These are phyloP conservation scores for Gobio gobio DNA, from an alignment of 2,113 vertebrate species.

Conservation along the genomic window DNA sequence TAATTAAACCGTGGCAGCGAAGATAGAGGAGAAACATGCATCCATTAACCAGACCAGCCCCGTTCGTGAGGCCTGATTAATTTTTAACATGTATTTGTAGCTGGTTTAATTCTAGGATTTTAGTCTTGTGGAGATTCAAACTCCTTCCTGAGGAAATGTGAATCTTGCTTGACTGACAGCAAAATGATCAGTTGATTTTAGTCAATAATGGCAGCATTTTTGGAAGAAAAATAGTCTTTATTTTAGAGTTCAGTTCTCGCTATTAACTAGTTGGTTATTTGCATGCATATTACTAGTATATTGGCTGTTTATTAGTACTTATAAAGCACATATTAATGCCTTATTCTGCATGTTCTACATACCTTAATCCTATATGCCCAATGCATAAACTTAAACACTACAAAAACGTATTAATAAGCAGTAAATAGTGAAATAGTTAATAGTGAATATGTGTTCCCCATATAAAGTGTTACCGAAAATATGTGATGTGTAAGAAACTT, in stretches of 20 bases:
- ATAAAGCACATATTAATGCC: too few relatives aligned
- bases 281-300: too few relatives aligned
- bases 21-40: conserved; percentile 58
- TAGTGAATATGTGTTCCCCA: too few relatives aligned
- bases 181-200: neutral
- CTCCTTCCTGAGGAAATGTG: neutral
- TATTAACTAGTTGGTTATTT: too few relatives aligned
- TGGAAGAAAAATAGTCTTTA: neutral
- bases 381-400: too few relatives aligned
- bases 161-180: neutral
- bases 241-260: too few relatives aligned
- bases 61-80: conserved; percentile 68
- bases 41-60: conserved; percentile 68
- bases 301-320: too few relatives aligned
- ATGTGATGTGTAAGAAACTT: neutral
- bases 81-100: conserved; percentile 69
- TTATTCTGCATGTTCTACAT: too few relatives aligned
- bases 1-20: conserved; percentile 66
- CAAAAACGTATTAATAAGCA: too few relatives aligned
- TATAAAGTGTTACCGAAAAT: neutral
- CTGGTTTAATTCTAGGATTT: neutral
- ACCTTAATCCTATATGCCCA: too few relatives aligned
- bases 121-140: neutral
- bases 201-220: neutral
- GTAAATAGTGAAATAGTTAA: too few relatives aligned